Evolutionary conservation across 1,140 invertebrate species (phyloP), one percentile per base, ranked within the genome.

Genomic region (Homalodisca vitripennis): DNA sequence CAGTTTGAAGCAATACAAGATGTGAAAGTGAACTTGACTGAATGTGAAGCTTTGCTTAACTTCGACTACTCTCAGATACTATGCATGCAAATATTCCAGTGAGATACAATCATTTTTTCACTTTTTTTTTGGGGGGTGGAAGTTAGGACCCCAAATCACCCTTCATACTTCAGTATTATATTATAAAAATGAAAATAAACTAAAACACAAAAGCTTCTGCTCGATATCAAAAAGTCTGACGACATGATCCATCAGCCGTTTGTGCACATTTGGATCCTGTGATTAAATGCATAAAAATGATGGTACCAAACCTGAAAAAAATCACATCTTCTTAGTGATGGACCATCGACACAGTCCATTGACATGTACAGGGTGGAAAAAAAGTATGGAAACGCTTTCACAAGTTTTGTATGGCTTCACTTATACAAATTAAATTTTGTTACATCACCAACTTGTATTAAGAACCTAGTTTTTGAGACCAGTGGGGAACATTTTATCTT

Each of bases 241-340:
- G 53, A 1, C 67, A 68, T 70, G 75, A 78, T 68, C 75, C 79
- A 53, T 71, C 74, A 70, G 75, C 75, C 1, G 72, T 79, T 70
- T 79, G 76, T 74, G 77, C 72, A 70, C 76, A 80, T 73, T 53
- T 79, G 51, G 72, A 76, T 71, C 74, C 76, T 69, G 73, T 75
- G 6, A 66, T 80, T 70, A 26, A 71, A 48, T 70, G 74, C 74
- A 51, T 71, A 70, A 72, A 67, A 67, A 74, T 74, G 62, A 30
- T 72, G 55, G 69, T 67, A 27, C 69, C 26, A 34, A 70, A 69
- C 67, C 20, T 68, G 27, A 65, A 65, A 26, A 55, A 51, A 31
- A 26, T 71, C 27, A n/a, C 63, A 65, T 57, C 30, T 69, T 55
- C 27, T 71, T 65, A 34, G 31, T 26, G 57, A 71, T 46, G 48